phyloP scores from a whole-genome alignment of 2,113 vertebrate species.

The Pionites leucogaster region DNA sequence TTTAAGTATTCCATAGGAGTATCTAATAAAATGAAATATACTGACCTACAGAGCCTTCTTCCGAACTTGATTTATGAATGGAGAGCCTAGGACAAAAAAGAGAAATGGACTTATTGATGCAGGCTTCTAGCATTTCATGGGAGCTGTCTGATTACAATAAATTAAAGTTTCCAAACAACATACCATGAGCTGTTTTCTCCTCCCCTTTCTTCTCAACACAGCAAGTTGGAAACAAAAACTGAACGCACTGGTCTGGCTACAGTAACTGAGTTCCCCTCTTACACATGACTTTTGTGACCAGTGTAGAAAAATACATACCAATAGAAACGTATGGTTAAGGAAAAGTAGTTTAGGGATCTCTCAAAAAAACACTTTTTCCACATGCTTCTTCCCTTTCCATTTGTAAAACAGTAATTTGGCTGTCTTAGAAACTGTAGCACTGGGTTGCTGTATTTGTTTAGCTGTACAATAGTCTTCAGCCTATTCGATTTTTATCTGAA shows the following conservation, averaged over 20 bases:
- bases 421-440: background rate
- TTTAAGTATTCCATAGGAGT: constrained; percentile 31
- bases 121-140: constrained; percentile 27
- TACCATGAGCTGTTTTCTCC: constrained; percentile 19
- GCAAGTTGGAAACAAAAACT: constrained; percentile 17
- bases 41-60: constrained; percentile 91
- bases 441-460: background rate
- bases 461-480: background rate
- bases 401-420: background rate
- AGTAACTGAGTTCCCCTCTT: constrained; percentile 38
- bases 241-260: constrained; percentile 3
- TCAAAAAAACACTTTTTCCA: background rate
- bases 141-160: constrained; percentile 46
- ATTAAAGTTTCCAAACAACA: constrained; percentile 37
- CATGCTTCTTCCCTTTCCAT: background rate
- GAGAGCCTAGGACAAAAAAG: constrained; percentile 79
- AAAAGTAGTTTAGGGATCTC: background rate
- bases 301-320: background rate
- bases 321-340: background rate
- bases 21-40: constrained; percentile 55
- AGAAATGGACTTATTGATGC: constrained; percentile 46
- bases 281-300: constrained; percentile 17
- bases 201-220: constrained; percentile 2
- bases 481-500: background rate
- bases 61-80: constrained; percentile 94